A percentile compares a stretch with the other conserved stretches of the same genome.
Conservation (phyloP, 2,888 invertebrate genomes). For the Drosophila demipolita region DNA sequence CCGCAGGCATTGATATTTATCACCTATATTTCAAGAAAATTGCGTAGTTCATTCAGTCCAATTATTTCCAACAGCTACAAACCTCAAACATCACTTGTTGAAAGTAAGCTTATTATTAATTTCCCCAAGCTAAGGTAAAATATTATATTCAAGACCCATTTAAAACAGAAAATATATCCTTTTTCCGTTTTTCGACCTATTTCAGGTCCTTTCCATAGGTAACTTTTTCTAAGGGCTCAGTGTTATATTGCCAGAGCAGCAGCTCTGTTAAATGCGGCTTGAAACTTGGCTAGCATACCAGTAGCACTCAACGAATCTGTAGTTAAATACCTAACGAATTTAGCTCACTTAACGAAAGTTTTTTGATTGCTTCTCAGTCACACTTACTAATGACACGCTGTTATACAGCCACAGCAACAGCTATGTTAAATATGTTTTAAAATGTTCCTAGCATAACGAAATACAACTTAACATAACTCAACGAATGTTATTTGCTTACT, state of each 20-base stretch:
- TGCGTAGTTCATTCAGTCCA: background rate
- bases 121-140: background rate
- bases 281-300: slow-evolving; percentile 15
- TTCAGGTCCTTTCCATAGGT: background rate
- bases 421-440: background rate
- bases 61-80: background rate
- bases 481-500: slow-evolving; percentile 1
- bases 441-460: background rate
- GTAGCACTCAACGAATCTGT: background rate
- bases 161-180: background rate
- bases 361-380: background rate
- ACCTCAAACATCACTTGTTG: background rate
- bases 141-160: background rate
- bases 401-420: background rate
- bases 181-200: slow-evolving; percentile 37
- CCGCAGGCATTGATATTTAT: slow-evolving; percentile 4
- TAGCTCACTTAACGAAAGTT: slow-evolving; percentile 23
- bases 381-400: background rate
- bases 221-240: background rate
- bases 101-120: background rate
- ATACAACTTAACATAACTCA: slow-evolving; percentile 1
- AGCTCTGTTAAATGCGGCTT: slow-evolving; percentile 1
- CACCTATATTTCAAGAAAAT: background rate
- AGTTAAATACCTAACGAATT: slow-evolving; percentile 3
- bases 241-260: slow-evolving; percentile 18